Base-by-base conservation (phyloP, 2,797 vertebrate genomes). In the Acanthopagrus latus region DNA sequence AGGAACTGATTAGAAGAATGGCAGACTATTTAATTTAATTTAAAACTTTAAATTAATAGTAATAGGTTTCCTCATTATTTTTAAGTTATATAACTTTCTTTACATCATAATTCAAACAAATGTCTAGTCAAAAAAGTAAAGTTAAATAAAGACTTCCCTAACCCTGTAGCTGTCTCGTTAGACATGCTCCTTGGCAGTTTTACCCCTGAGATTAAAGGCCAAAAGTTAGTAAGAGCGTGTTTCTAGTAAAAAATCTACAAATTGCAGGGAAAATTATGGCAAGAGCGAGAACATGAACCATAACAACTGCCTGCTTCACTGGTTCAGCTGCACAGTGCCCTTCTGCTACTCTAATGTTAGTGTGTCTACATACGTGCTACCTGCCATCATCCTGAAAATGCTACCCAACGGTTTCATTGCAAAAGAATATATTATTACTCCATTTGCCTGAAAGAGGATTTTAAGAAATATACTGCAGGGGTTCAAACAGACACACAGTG, bases 391-490 rank as follows among this genome's bases (percentile, higher is more conserved):
- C 64, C 69, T 74, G 64, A 17, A 43, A 86, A 80, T 60, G 71
- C 27, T n/a, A 54, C 50, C 75, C 69, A 77, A 6, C 70, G 64
- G 52, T 66, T 88, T 67, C 2, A 62, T 55, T 84, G 86, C 55
- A 88, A 79, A 87, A 79, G 29, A 80, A 76, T 76, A 65, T 75
- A 56, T 78, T 67, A 74, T 71, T 64, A 55, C 47, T 78, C 25
- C 60, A 57, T 60, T 50, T 78, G 47, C 44, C 50, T 78, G 58
- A 77, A 71, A 62, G 7, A 59, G 38, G 33, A 73, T 81, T 87
- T 72, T 3, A 66, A 69, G 47, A 83, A 85, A 87, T 44, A 41
- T 65, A 58, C 74, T 81, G 48, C 72, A 70, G 38, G 38, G 68
- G 38, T 81, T 81, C 27, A 82, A 81, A 64, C 3, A 4, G 64